These are phyloP conservation scores for Leptopilina drosophilae DNA, from an alignment of 2,888 invertebrate species.

Conservation along the genomic window DNA sequence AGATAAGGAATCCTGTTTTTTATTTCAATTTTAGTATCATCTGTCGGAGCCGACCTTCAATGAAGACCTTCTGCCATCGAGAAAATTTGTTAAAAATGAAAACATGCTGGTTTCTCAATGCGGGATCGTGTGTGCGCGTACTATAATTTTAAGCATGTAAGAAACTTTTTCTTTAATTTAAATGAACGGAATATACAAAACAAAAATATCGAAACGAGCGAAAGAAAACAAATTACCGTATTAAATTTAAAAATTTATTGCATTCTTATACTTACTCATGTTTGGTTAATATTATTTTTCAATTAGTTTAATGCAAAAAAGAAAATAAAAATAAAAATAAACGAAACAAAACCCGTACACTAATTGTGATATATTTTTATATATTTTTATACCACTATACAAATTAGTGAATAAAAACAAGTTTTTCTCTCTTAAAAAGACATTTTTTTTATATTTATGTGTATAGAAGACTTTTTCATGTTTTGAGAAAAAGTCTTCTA, in stretches of 20 bases:
- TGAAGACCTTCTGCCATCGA: conserved; percentile 8
- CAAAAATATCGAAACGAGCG: background rate
- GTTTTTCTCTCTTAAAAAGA: background rate
- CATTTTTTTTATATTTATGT: too few relatives aligned
- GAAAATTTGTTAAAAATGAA: conserved; percentile 3
- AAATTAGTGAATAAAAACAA: background rate
- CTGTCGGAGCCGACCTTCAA: conserved; percentile 20
- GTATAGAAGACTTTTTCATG: background rate
- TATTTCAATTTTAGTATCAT: conserved; percentile 10
- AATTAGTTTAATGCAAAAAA: background rate
- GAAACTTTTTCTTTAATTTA: conserved; percentile 12
- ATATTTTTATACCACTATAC: background rate
- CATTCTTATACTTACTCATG: background rate
- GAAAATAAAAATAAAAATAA: too few relatives aligned
- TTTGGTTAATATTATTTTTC: background rate
- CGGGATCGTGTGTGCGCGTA: background rate
- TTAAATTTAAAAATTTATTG: background rate
- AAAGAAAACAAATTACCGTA: background rate
- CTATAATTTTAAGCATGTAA: conserved; percentile 14
- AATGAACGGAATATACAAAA: background rate
- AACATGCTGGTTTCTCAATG: conserved; percentile 29
- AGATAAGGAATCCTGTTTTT: conserved; percentile 23
- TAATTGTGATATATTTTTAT: too few relatives aligned
- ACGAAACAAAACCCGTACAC: too few relatives aligned
- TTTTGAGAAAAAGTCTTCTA: background rate